These are phyloP conservation scores for Seladonia tumulorum DNA, from an alignment of 2,888 invertebrate species.

Conservation along the genomic window DNA sequence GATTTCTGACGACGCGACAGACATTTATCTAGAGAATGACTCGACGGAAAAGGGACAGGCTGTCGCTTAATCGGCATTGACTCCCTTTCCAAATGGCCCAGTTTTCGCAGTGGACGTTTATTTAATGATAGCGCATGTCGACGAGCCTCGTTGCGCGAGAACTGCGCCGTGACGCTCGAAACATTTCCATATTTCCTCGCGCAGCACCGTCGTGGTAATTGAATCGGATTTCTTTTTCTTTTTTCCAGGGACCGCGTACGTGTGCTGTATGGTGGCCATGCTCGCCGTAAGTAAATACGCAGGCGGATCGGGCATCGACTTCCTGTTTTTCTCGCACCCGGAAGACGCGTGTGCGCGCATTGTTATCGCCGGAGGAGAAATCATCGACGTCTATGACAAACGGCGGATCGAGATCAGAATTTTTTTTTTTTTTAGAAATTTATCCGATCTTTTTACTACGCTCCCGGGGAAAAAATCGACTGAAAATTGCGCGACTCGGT, in stretches of 20 bases:
- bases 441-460: background rate
- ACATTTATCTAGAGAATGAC: background rate
- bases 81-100: slow-evolving; percentile 43
- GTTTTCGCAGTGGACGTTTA: slow-evolving; percentile 53
- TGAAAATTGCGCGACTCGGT: background rate
- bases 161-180: background rate
- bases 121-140: slow-evolving; percentile 47
- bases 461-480: slow-evolving; percentile 14
- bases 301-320: background rate
- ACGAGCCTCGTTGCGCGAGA: slow-evolving; percentile 31
- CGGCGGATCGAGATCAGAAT: background rate
- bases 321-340: slow-evolving; percentile 36
- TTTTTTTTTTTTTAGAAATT: background rate
- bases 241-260: slow-evolving; percentile 65
- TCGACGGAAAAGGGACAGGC: slow-evolving; percentile 18
- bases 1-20: background rate
- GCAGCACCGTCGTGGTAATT: background rate
- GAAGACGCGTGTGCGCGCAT: slow-evolving; percentile 27
- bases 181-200: background rate
- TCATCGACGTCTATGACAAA: slow-evolving; percentile 8
- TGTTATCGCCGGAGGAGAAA: slow-evolving; percentile 21
- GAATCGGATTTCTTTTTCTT: background rate
- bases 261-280: slow-evolving; percentile 58
- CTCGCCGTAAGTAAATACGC: slow-evolving; percentile 68
- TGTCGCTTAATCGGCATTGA: slow-evolving; percentile 50